Evolutionary conservation across 1,140 invertebrate genomes (phyloP).

Genomic region (Drosophila dunni): DNA sequence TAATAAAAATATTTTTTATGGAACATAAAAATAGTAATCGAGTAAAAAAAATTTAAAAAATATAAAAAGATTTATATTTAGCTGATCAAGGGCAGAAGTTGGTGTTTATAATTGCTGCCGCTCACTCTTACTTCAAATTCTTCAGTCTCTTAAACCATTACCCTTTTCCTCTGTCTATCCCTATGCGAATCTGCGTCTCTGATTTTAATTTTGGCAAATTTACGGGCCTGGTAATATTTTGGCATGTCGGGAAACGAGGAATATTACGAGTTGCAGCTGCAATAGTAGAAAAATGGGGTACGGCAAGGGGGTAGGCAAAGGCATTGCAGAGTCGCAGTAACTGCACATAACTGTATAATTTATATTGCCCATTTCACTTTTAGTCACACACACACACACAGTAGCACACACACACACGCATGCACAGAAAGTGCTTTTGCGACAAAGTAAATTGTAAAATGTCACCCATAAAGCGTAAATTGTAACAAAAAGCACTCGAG

Average conservation of each 20-base stretch:
- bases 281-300: neutral
- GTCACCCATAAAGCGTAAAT: slow-evolving; percentile 83
- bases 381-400: slow-evolving; percentile 45
- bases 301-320: neutral
- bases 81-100: no score
- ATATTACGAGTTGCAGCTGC: slow-evolving; percentile 38
- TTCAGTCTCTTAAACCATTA: neutral
- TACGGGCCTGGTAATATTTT: slow-evolving; percentile 67
- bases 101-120: no score
- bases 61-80: no score
- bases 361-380: slow-evolving; percentile 80
- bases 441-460: slow-evolving; percentile 83
- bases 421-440: slow-evolving; percentile 76
- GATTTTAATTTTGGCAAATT: slow-evolving; percentile 58
- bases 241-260: slow-evolving; percentile 19
- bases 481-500: slow-evolving; percentile 83
- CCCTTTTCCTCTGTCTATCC: neutral
- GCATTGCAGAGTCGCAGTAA: slow-evolving; percentile 61
- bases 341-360: slow-evolving; percentile 81
- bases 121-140: no score
- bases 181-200: neutral
- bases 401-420: slow-evolving; percentile 14
- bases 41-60: no score
- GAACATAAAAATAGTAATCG: no score
- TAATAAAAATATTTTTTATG: no score